Base-by-base conservation (phyloP, 2,888 invertebrate species). In the Rhagium mordax region DNA sequence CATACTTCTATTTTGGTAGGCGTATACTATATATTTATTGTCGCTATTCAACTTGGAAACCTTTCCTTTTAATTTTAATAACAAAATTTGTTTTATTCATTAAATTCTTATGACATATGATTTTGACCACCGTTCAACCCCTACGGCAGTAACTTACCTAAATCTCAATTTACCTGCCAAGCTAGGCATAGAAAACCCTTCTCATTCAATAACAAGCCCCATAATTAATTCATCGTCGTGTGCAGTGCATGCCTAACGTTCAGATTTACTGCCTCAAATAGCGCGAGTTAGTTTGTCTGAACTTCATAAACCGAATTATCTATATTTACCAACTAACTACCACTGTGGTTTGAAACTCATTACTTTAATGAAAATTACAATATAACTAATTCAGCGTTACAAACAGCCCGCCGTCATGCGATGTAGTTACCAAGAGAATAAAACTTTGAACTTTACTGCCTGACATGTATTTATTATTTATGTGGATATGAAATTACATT, bases 311-410 rank as follows among this genome's bases (percentile, higher is more conserved):
- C 21, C 16, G 8, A 51, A 47, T 65, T 27, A 55, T 66, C 49
- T 55, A 15, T 24, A 41, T 48, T 49, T 20, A 55, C 66, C 66
- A 13, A 18, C 60, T 33, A 66, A 16, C 66, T 21, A 6, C n/a
- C 27, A 53, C 70, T 72, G 70, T 67, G 70, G 70, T 41, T 70
- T 67, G 29, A 27, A 65, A 29, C 70, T 70, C 70, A 71, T 76
- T 64, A 72, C 61, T 71, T 74, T 74, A 77, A 75, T 77, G 74
- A 75, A 75, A 75, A 75, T 71, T 71, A 61, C 68, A 62, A 71
- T 72, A 70, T 70, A 76, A 74, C 74, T 76, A 76, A 76, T 76
- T 71, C 72, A 57, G 69, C 18, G 27, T 8, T 53, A 65, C 69
- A 70, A 67, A 76, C 66, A 59, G 68, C 70, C 27, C 33, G 8